Base-by-base conservation (phyloP, 2,888 invertebrate genomes). In the Hipparchia semele region DNA sequence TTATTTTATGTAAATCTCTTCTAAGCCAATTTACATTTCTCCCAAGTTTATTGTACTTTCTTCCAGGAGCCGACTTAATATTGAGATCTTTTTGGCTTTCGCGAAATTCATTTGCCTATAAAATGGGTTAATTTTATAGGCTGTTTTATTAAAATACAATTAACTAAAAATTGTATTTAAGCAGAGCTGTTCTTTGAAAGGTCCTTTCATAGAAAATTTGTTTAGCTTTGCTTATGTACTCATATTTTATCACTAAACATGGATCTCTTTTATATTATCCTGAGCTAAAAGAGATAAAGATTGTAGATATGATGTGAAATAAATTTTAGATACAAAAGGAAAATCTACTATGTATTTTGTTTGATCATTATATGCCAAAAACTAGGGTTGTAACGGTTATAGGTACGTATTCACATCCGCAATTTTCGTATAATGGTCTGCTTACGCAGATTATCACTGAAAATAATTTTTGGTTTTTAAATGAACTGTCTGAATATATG, bases 1-100 rank as follows among this genome's bases (percentile, higher is more conserved):
- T 58, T 51, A 64, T 56, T 70, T 70, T 70, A 70, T 70, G 70
- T 62, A 62, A 70, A 70, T 70, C 70, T 70, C 70, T 70, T 64
- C 56, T 56, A 64, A 70, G 59, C 68, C 68, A 64, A 64, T 70
- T 70, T 70, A 70, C 70, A 70, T 64, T 70, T 70, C 70, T 64
- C 64, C 49, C 56, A 12, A 68, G 68, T 59, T 68, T 68, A 49
- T 68, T 59, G 68, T 68, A 59, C 59, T 68, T 68, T 68, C 68
- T 68, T 60, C 33, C 59, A n/a, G 68, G 49, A 49, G 5, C 39
- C 39, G 5, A 46, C 56, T 70, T 69, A 61, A 69, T 61, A 64
- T 56, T 64, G 64, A 62, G 60, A 62, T 45, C 45, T 64, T 70
- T 58, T 56, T 62, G 64, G 56, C 62, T 46, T 64, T 56, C 70